phyloP scores from a whole-genome alignment of 2,888 invertebrate genomes.

The Sinopyrophorus schimmeli region DNA sequence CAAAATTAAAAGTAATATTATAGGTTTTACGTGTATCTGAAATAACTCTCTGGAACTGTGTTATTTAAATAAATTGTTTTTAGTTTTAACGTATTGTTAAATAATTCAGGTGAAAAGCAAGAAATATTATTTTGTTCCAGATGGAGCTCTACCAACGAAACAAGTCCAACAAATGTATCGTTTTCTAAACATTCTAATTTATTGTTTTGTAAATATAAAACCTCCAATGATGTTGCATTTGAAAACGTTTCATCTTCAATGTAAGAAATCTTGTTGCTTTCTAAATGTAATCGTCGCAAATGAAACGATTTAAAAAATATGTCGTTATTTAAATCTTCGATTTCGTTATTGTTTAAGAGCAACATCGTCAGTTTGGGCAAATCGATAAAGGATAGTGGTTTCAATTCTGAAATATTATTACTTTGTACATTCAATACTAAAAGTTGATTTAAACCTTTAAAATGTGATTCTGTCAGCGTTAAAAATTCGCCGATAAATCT shows the following conservation, averaged over 20 bases:
- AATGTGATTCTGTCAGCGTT: conserved; percentile 4
- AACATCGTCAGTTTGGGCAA: conserved; percentile 12
- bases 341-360: conserved; percentile 11
- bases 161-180: not conserved
- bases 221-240: conserved; percentile 4
- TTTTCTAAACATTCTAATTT: conserved; percentile 8
- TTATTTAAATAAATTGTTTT: not conserved
- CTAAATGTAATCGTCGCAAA: conserved; percentile 20
- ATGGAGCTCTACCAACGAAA: conserved; percentile 2
- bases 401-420: conserved; percentile 12
- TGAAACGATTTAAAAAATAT: conserved; percentile 11
- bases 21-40: too few relatives aligned
- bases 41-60: not conserved
- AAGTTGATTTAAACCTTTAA: conserved; percentile 17
- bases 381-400: conserved; percentile 2
- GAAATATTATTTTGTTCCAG: conserved; percentile 3
- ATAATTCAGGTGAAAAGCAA: not conserved
- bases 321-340: conserved; percentile 5
- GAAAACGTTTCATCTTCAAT: conserved; percentile 6
- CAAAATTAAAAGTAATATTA: too few relatives aligned
- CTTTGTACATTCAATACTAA: conserved; percentile 19
- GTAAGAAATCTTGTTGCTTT: conserved; percentile 10
- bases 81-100: conserved; percentile 5
- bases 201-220: conserved; percentile 20
- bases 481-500: conserved; percentile 18